phyloP scores from a whole-genome alignment of 2,888 invertebrate species.

The Dicycla oo region DNA sequence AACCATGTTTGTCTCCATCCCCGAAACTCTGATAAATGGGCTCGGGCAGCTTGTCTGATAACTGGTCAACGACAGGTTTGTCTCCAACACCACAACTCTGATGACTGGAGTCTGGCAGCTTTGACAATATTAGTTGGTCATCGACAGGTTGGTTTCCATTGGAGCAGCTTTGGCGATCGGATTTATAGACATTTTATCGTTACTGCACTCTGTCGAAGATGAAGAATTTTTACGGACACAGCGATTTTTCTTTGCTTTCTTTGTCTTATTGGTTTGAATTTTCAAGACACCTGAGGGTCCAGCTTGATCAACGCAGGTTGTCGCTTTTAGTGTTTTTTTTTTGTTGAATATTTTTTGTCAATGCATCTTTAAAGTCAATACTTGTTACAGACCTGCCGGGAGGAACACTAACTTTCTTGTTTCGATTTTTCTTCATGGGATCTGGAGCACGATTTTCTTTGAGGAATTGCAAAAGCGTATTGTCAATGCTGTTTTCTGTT shows the following conservation, averaged over 20 bases:
- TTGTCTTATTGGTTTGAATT: constrained; percentile 12
- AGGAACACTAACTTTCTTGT: constrained; percentile 50
- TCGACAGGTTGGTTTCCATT: too few species aligned
- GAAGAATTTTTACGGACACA: not conserved
- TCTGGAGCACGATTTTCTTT: constrained; percentile 17
- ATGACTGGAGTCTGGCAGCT: too few species aligned
- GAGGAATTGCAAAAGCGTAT: not conserved
- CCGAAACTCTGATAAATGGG: too few species aligned
- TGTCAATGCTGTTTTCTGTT: constrained; percentile 9
- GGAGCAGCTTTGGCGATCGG: too few species aligned
- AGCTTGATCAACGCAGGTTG: not conserved
- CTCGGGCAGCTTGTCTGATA: too few species aligned
- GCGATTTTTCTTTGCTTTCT: not conserved
- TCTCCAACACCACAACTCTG: too few species aligned
- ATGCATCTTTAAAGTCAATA: not conserved
- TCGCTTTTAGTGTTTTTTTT: constrained; percentile 1
- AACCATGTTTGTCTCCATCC: too few species aligned
- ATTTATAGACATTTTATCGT: constrained; percentile 32
- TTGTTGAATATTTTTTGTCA: not conserved
- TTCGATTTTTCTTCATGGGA: constrained; percentile 48
- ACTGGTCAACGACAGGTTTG: too few species aligned
- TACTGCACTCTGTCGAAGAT: constrained; percentile 18
- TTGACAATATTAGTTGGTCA: too few species aligned
- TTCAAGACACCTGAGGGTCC: constrained; percentile 8
- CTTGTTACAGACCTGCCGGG: constrained; percentile 12